Percentiles rank a stretch among this genome's conserved stretches.
Conservation (phyloP, 2,888 invertebrate species). For the Sepiola atlantica region DNA sequence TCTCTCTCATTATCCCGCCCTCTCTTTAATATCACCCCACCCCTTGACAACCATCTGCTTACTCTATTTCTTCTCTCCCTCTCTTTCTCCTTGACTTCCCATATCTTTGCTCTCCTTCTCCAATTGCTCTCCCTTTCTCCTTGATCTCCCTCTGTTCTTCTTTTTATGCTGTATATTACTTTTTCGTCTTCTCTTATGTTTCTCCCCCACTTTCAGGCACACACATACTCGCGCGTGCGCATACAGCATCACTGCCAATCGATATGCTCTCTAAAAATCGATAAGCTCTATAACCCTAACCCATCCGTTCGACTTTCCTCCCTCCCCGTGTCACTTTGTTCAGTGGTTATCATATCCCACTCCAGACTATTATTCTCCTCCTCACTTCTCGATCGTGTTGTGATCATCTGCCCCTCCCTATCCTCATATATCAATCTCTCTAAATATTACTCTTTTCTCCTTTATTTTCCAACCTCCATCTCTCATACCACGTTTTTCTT, state of each 20-base stretch:
- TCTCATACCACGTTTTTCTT: neutral
- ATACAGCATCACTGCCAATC: neutral
- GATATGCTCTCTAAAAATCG: constrained; percentile 5
- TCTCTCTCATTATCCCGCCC: neutral
- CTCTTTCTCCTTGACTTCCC: neutral
- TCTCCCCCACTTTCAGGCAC: neutral
- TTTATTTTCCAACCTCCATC: neutral
- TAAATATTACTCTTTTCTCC: neutral
- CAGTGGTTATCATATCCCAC: neutral
- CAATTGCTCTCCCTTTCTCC: too few species aligned
- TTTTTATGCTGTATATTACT: too few species aligned
- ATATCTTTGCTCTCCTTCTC: neutral
- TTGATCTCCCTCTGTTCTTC: too few species aligned
- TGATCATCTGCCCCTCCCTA: neutral
- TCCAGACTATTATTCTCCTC: neutral
- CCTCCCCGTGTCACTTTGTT: neutral
- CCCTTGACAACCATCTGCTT: neutral
- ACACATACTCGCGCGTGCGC: neutral
- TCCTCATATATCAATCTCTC: neutral
- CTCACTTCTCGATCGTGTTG: neutral
- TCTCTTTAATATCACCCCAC: neutral
- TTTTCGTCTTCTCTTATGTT: too few species aligned
- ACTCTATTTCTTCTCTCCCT: neutral
- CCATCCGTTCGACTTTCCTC: neutral
- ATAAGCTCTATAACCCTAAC: neutral